A percentile compares a stretch with the other conserved stretches of the same genome.
These are phyloP conservation scores for Pelusios castaneus DNA, from an alignment of 2,113 vertebrate species.

Conservation along the genomic window DNA sequence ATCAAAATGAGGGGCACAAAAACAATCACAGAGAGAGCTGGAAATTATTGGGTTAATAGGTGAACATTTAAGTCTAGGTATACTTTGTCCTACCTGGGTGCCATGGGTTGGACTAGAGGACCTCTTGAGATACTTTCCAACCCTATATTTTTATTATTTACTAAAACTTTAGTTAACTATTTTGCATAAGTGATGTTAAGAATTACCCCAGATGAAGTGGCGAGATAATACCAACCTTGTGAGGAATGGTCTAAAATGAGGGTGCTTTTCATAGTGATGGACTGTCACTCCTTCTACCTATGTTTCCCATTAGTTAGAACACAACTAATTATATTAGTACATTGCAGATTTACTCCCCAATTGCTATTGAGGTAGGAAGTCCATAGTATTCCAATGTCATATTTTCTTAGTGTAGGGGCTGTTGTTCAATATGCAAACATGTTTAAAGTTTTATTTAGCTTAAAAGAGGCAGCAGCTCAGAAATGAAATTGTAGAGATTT, in stretches of 20 bases:
- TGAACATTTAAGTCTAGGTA: neutral
- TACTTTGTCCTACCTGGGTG: no score
- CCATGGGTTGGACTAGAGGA: neutral
- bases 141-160: neutral
- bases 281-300: neutral
- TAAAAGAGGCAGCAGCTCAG: neutral
- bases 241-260: neutral
- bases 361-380: neutral
- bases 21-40: neutral
- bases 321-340: neutral
- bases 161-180: neutral
- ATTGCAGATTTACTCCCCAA: neutral
- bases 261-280: neutral
- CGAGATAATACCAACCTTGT: neutral
- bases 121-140: neutral
- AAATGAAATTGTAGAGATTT: neutral
- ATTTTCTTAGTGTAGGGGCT: fast-evolving
- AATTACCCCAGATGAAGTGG: neutral
- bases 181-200: neutral
- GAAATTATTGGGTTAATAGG: neutral
- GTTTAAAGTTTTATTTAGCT: neutral
- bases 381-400: neutral
- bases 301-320: neutral
- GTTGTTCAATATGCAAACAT: neutral
- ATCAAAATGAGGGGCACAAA: neutral